These are phyloP conservation scores for Nasua narica DNA, from an alignment of 2,797 vertebrate species.

Conservation along the genomic window DNA sequence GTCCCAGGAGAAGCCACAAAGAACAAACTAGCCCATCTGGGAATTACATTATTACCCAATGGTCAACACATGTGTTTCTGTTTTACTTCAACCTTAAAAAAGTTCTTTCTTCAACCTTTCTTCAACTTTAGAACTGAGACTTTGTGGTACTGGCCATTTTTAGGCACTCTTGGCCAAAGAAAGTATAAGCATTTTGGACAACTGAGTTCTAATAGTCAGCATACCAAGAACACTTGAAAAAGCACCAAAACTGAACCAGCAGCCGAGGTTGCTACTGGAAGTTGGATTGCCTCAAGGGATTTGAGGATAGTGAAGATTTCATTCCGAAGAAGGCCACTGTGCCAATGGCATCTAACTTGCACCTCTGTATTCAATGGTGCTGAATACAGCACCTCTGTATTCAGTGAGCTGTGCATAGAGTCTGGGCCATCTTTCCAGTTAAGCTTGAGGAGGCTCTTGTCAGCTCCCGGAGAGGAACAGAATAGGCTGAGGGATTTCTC, in stretches of 20 bases:
- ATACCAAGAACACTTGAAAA: background rate
- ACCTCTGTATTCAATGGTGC: background rate
- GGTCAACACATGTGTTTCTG: background rate
- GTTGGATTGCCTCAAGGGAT: background rate
- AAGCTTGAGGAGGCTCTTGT: background rate
- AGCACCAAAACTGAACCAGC: background rate
- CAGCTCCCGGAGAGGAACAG: background rate
- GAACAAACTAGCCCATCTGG: background rate
- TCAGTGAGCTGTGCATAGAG: background rate
- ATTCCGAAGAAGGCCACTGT: background rate
- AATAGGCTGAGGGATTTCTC: background rate
- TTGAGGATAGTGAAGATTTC: background rate
- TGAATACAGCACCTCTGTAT: too few relatives aligned
- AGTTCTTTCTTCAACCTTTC: background rate
- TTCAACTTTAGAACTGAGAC: background rate
- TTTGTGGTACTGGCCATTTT: background rate
- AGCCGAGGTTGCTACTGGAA: background rate
- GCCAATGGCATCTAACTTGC: background rate
- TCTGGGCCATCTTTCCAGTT: background rate
- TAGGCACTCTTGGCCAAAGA: background rate
- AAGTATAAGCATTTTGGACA: background rate
- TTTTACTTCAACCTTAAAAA: background rate
- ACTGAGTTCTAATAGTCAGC: background rate
- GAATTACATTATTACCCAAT: background rate
- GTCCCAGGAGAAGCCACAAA: background rate